These are phyloP conservation scores for Thaumatotibia leucotreta DNA, from an alignment of 1,140 invertebrate species.

Conservation along the genomic window DNA sequence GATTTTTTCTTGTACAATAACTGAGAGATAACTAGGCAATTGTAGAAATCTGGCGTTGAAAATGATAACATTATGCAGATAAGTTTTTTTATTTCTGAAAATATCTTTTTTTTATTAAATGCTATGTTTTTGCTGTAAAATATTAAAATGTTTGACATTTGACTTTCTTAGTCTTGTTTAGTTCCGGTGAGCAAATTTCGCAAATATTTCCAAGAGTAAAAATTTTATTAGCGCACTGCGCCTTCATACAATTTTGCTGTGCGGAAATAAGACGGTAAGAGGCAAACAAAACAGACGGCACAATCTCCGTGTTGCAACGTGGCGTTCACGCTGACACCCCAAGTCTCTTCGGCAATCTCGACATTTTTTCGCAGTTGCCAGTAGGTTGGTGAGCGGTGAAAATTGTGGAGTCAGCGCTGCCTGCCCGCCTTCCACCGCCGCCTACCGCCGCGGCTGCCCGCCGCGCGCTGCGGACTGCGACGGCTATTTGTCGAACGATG, in stretches of 20 bases:
- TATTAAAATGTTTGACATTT: background rate
- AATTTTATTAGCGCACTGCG: constrained; percentile 46
- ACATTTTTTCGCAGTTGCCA: constrained; percentile 64
- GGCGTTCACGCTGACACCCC: constrained; percentile 61
- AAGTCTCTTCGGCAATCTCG: constrained; percentile 65
- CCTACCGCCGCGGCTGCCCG: background rate
- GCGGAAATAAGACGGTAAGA: constrained; percentile 69
- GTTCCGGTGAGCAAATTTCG: background rate
- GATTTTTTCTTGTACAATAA: constrained; percentile 21
- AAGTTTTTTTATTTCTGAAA: constrained; percentile 17
- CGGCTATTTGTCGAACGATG: constrained; percentile 71
- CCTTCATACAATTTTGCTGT: constrained; percentile 59
- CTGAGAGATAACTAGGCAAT: background rate
- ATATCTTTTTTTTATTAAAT: constrained; percentile 2
- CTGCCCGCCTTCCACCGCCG: constrained; percentile 50
- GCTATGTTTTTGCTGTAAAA: constrained; percentile 30
- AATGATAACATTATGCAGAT: background rate
- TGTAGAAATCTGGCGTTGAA: background rate
- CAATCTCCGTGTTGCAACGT: constrained; percentile 71
- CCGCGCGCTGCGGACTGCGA: constrained; percentile 14
- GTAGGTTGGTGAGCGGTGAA: constrained; percentile 37
- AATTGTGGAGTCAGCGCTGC: constrained; percentile 66
- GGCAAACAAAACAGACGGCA: constrained; percentile 66
- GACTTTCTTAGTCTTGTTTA: background rate
- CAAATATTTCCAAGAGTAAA: constrained; percentile 41